A percentile compares a stretch with the other conserved stretches of the same genome.
These are phyloP conservation scores for Eumeta japonica DNA, from an alignment of 1,140 invertebrate genomes.

Conservation along the genomic window DNA sequence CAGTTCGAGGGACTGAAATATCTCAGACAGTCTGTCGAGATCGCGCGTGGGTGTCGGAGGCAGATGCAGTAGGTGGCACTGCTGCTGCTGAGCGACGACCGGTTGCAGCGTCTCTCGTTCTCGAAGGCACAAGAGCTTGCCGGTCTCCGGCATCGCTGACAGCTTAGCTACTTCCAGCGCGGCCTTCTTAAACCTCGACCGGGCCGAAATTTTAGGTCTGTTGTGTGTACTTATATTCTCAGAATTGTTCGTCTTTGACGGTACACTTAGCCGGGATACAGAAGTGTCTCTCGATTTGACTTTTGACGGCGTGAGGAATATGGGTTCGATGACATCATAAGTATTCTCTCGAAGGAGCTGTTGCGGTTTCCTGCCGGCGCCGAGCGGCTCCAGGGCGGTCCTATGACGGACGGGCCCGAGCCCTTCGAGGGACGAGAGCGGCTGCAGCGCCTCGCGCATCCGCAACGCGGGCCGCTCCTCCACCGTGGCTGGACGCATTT, in stretches of 20 bases:
- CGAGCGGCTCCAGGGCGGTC: constrained; percentile 17
- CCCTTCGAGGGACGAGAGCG: constrained; percentile 34
- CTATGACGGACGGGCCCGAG: constrained; percentile 25
- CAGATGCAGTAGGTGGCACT: constrained; percentile 23
- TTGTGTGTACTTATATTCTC: constrained; percentile 5
- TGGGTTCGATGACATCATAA: constrained; percentile 44
- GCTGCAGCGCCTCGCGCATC: constrained; percentile 35
- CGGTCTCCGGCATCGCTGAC: constrained; percentile 34
- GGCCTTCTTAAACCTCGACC: constrained; percentile 45
- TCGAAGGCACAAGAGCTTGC: constrained; percentile 39
- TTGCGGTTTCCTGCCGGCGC: constrained; percentile 23
- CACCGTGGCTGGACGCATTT: constrained; percentile 15
- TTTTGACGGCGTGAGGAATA: constrained; percentile 29
- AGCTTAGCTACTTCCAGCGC: constrained; percentile 40
- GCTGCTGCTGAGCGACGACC: constrained; percentile 19
- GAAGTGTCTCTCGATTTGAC: constrained; percentile 20
- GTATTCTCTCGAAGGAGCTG: constrained; percentile 43
- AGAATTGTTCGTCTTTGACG: constrained; percentile 8
- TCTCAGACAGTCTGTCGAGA: constrained; percentile 39
- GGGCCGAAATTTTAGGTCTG: constrained; percentile 26
- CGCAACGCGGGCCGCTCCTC: constrained; percentile 19
- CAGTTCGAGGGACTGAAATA: constrained; percentile 43
- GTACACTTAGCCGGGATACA: constrained; percentile 7
- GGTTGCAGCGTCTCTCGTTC: constrained; percentile 31
- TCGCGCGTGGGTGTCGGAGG: constrained; percentile 34